Conservation (phyloP, 1,140 invertebrate genomes). For the Drosophila pseudoananassae region DNA sequence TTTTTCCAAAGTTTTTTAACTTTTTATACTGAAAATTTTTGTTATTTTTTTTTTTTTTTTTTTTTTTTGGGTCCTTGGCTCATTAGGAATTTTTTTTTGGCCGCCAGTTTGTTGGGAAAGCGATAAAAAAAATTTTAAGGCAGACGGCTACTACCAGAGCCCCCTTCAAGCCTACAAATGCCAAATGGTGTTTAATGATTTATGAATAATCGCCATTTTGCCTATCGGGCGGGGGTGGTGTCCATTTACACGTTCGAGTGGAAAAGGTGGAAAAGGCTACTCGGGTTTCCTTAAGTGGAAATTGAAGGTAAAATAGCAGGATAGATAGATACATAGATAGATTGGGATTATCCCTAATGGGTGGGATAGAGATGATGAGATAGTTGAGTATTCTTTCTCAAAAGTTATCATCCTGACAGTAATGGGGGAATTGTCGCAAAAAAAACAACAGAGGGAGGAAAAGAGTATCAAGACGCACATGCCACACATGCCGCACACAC, state of each 20-base stretch:
- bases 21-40: slow-evolving; percentile 62
- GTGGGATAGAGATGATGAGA: no score
- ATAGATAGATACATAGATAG: no score
- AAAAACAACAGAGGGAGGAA: no score
- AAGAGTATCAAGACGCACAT: no score
- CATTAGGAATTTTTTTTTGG: slow-evolving; percentile 83
- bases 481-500: slow-evolving; percentile 3
- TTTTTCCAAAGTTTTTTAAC: slow-evolving; percentile 77
- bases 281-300: no score
- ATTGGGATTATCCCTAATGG: no score
- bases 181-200: slow-evolving; percentile 84
- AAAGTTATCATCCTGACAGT: no score
- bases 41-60: slow-evolving; percentile 15
- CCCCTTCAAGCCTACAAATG: slow-evolving; percentile 31
- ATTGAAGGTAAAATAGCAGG: no score
- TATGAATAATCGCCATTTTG: slow-evolving; percentile 84
- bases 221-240: slow-evolving; percentile 53
- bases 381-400: no score
- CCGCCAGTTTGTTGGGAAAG: slow-evolving; percentile 71
- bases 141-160: slow-evolving; percentile 15
- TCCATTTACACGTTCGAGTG: no score
- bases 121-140: slow-evolving; percentile 81
- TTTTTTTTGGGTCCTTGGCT: slow-evolving; percentile 49
- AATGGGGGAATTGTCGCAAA: no score
- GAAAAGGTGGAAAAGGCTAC: no score